Base-by-base conservation (phyloP, 1,140 invertebrate species). In the Episyrphus balteatus region DNA sequence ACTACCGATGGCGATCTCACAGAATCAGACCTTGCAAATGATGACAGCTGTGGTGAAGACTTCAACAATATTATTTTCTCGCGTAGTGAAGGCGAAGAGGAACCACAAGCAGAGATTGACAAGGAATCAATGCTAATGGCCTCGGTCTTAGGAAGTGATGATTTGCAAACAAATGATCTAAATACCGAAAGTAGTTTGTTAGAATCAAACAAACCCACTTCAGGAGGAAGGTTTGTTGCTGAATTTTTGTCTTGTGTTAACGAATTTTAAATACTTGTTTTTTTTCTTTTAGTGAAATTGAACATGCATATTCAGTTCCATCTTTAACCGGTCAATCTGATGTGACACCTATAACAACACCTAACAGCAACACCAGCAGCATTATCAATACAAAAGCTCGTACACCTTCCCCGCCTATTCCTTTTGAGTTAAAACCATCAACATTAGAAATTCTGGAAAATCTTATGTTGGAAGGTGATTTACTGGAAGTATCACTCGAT, bases 391-490 rank as follows among this genome's bases (percentile, higher is more conserved):
- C n/a, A n/a, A n/a, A 15, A 36, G 34, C 11, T 5, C 14, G 11
- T 12, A 36, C 12, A n/a, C 12, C 12, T 10, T 15, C 34, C 10
- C 12, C 3, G 10, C 14, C 14, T 5, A 36, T 5, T n/a, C 14
- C 34, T 36, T 3, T n/a, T 36, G 34, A n/a, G 34, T 10, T 36
- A 3, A 15, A 36, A n/a, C 3, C 3, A 36, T 5, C 14, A 6
- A 36, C 34, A n/a, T 10, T 12, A 5, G 66, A 73, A 46, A 74
- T 76, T 51, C 64, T 92, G 12, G 84, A 89, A 53, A 83, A 89
- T 47, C 70, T 92, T 34, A 81, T 92, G 76, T 81, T 91, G 72
- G 88, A 92, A 69, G 88, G 88, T 9, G 88, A 92, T 65, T 64
- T 92, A 14, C 66, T 93, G 9, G 90, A 94, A 75, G 78, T 83